phyloP scores from a whole-genome alignment of 1,140 invertebrate species.

The Drosophila sechellia region DNA sequence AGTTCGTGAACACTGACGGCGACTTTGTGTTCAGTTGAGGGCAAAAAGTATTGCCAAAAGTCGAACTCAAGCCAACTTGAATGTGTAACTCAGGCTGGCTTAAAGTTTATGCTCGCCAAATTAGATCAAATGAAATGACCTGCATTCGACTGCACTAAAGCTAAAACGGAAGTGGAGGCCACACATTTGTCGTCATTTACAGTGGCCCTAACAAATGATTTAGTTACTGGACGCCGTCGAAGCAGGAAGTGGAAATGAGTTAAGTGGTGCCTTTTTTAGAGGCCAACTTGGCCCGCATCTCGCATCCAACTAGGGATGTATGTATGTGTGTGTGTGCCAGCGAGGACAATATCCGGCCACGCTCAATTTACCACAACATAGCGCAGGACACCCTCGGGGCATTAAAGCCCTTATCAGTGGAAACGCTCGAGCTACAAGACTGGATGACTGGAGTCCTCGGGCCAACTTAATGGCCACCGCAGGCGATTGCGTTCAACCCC shows the following conservation, averaged over 20 bases:
- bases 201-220: not conserved
- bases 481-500: constrained; percentile 42
- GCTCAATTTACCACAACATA: constrained; percentile 68
- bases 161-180: not conserved
- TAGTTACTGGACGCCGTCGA: not conserved
- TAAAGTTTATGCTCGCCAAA: constrained; percentile 24
- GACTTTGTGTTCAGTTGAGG: constrained; percentile 31
- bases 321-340: constrained; percentile 9
- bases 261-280: constrained; percentile 6
- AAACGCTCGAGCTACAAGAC: constrained; percentile 64
- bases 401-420: constrained; percentile 76
- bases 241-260: constrained; percentile 16
- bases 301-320: not conserved
- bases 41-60: constrained; percentile 40
- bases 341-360: constrained; percentile 64
- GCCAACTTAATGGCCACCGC: constrained; percentile 61
- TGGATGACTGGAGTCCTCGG: constrained; percentile 34
- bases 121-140: constrained; percentile 32
- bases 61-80: constrained; percentile 28
- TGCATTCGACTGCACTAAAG: constrained; percentile 4
- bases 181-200: not conserved
- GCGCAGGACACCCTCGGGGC: constrained; percentile 11
- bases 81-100: constrained; percentile 29
- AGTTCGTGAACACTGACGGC: constrained; percentile 47
- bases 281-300: not conserved